Base-by-base conservation (phyloP, 1,140 invertebrate species). In the Brachionus sp. region DNA sequence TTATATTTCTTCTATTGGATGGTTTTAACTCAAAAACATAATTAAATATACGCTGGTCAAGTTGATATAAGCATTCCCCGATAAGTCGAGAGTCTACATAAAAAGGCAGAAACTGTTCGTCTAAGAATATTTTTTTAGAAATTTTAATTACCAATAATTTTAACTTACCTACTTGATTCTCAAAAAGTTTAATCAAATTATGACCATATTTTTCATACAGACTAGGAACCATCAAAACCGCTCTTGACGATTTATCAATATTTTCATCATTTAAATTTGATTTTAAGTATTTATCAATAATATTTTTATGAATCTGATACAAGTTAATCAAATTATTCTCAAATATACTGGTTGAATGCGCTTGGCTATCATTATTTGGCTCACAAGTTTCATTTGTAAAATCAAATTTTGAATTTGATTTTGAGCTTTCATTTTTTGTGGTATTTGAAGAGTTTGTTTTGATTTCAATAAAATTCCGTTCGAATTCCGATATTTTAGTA, bases 21-120 rank as follows among this genome's bases (percentile, higher is more conserved):
- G 70, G 70, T 23, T 9, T 75, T 13, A 75, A 5, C 23, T 39
- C 19, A 75, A 46, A 75, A 13, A 75, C 25, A 75, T 46, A 46
- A 39, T 19, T 75, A 25, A 75, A 75, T 23, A 75, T 25, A 25
- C 70, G 39, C 44, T 75, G 70, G 19, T 75, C 70, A 19, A 75
- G 33, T 46, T 75, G 70, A 39, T 75, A 75, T 25, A 75, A 46
- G 29, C 37, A 44, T 29, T 75, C 70, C 46, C 70, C 70, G 5
- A 75, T 12, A 10, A 75, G 42, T 13, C 70, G 6, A 13, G 70
- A 5, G 19, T 75, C 70, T 35, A 75, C 70, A 75, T 75, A 75
- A 13, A 23, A 75, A 25, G 70, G 42, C 23, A 75, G 44, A 75
- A 75, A 75, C 9, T 13, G 23, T 29, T 75, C 70, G 44, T 75